These are phyloP conservation scores for Bombus ignitus DNA, from an alignment of 1,140 invertebrate genomes.

Conservation along the genomic window DNA sequence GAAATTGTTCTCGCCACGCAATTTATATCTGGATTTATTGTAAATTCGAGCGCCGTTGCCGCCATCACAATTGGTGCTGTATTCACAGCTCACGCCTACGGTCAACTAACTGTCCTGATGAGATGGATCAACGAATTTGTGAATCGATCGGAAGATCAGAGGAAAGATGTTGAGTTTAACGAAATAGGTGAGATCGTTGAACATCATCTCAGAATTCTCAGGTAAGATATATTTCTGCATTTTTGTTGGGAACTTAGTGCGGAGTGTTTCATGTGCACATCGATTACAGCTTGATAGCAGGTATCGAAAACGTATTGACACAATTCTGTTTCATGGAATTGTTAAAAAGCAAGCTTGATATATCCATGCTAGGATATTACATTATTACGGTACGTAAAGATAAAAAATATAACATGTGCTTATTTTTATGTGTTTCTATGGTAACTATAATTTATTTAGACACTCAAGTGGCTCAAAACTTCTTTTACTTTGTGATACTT, in stretches of 20 bases:
- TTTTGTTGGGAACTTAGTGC: too few species aligned
- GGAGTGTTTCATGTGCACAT: not conserved
- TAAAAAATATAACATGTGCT: not conserved
- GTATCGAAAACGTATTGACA: slow-evolving; percentile 60
- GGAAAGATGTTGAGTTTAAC: not conserved
- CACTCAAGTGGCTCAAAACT: not conserved
- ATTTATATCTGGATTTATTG: slow-evolving; percentile 42
- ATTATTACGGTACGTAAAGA: slow-evolving; percentile 62
- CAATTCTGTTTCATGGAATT: slow-evolving; percentile 67
- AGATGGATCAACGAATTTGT: slow-evolving; percentile 33
- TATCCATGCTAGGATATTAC: slow-evolving; percentile 71
- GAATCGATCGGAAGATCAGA: not conserved
- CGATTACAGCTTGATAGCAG: slow-evolving; percentile 60
- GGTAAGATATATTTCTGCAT: slow-evolving; percentile 1
- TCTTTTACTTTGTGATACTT: not conserved
- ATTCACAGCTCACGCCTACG: slow-evolving; percentile 52
- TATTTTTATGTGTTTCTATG: not conserved
- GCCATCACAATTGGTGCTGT: slow-evolving; percentile 46
- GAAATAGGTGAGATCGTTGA: slow-evolving; percentile 53
- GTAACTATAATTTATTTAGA: not conserved
- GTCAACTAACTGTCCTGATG: slow-evolving; percentile 52
- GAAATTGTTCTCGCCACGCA: slow-evolving; percentile 49
- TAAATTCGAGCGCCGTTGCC: slow-evolving; percentile 29
- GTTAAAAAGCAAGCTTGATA: slow-evolving; percentile 60
- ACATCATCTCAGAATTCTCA: slow-evolving; percentile 47